A percentile compares a stretch with the other conserved stretches of the same genome.
Evolutionary conservation across 2,113 vertebrate species (phyloP).

Genomic region (Prinia subflava): DNA sequence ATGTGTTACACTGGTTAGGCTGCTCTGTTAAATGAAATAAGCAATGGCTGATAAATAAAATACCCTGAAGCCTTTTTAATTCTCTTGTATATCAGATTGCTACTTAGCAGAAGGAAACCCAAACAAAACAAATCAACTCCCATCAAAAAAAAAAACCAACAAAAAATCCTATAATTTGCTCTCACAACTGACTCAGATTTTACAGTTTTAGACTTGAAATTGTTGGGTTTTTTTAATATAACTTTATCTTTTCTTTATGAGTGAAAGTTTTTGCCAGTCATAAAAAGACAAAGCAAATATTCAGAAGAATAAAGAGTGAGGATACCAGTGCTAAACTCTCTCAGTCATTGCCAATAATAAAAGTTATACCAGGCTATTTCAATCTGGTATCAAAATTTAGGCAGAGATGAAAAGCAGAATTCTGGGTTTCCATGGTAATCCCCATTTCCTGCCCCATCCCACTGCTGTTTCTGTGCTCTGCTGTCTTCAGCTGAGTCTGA

Average conservation of each 20-base stretch:
- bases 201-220: background rate
- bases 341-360: background rate
- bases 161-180: background rate
- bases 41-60: background rate
- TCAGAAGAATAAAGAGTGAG: background rate
- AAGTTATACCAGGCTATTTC: background rate
- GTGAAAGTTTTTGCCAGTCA: background rate
- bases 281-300: background rate
- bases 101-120: background rate
- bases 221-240: background rate
- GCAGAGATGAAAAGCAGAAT: background rate
- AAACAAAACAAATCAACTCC: background rate
- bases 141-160: background rate
- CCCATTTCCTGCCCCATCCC: background rate
- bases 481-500: background rate
- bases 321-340: rapidly evolving
- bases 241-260: background rate
- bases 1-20: background rate
- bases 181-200: background rate
- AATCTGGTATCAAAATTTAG: background rate
- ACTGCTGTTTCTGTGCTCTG: rapidly evolving
- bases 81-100: background rate
- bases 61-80: background rate
- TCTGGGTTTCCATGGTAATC: background rate
- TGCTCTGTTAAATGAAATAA: background rate